Conservation (phyloP, 2,888 invertebrate species). For the Acrobasis repandana region DNA sequence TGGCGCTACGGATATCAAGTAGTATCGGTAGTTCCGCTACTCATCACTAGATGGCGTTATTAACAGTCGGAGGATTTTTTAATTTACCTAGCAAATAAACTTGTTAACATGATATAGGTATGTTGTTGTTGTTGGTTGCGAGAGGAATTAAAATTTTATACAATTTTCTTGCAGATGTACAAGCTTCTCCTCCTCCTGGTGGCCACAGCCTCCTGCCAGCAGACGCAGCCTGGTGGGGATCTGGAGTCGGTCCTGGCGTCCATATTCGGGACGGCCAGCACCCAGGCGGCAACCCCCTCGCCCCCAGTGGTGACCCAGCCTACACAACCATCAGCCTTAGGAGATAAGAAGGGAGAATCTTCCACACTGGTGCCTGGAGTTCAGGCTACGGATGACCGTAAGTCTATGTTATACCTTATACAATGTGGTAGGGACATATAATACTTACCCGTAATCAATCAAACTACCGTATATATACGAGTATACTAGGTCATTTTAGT, state of each 20-base stretch:
- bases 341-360: slow-evolving; percentile 25
- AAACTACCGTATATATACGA: no score
- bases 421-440: no score
- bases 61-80: no score
- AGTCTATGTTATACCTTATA: slow-evolving; percentile 6
- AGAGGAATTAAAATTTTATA: no score
- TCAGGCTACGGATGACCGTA: slow-evolving; percentile 19
- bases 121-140: no score
- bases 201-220: slow-evolving; percentile 40
- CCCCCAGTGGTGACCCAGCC: neutral
- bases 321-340: slow-evolving; percentile 18
- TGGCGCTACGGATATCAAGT: no score
- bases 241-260: slow-evolving; percentile 58
- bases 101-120: no score
- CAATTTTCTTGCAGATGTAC: slow-evolving; percentile 46
- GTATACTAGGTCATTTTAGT: no score
- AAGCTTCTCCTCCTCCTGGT: slow-evolving; percentile 42
- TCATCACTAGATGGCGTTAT: no score
- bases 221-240: slow-evolving; percentile 45
- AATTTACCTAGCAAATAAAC: no score
- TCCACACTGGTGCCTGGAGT: slow-evolving; percentile 35
- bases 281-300: slow-evolving; percentile 17
- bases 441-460: no score
- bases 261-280: slow-evolving; percentile 55
- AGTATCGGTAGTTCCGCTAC: no score